Percentiles rank a stretch among this genome's conserved stretches.
These are phyloP conservation scores for Chinchilla lanigera DNA, from an alignment of 2,113 vertebrate species.

Conservation along the genomic window DNA sequence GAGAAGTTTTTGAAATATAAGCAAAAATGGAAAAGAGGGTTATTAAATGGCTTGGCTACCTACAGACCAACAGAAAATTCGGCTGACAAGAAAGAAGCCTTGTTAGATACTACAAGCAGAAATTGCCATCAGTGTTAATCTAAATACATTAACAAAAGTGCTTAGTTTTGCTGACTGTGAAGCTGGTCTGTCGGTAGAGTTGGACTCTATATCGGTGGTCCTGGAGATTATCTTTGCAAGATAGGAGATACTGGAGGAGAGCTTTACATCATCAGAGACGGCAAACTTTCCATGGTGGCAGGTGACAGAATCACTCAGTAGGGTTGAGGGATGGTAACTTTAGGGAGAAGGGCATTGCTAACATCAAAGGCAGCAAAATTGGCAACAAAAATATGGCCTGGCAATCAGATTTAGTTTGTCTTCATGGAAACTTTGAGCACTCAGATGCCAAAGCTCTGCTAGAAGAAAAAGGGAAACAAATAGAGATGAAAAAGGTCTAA, in stretches of 20 bases:
- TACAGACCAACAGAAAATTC: conserved; percentile 97
- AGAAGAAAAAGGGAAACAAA: conserved; percentile 94
- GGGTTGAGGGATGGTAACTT: conserved; percentile 94
- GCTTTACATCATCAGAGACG: conserved; percentile 97
- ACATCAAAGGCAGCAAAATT: conserved; percentile 93
- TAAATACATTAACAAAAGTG: conserved; percentile 94
- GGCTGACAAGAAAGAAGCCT: conserved; percentile 92
- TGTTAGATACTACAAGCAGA: conserved; percentile 92
- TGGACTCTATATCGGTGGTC: conserved; percentile 92
- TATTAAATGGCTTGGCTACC: conserved; percentile 95
- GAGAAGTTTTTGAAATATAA: conserved; percentile 94
- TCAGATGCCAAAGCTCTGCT: conserved; percentile 94
- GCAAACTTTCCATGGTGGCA: conserved; percentile 92
- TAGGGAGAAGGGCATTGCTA: conserved; percentile 94
- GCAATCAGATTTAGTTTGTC: conserved; percentile 94
- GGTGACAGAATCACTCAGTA: conserved; percentile 92
- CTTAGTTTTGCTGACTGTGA: conserved; percentile 95
- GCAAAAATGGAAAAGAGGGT: conserved; percentile 94
- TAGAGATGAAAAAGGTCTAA: conserved; percentile 94
- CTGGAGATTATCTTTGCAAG: conserved; percentile 94
- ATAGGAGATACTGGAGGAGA: conserved; percentile 95
- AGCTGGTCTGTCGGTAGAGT: conserved; percentile 92
- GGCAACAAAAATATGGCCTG: conserved; percentile 93
- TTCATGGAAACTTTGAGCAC: conserved; percentile 94
- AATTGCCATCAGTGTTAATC: conserved; percentile 94